These are phyloP conservation scores for Fistularia tabacaria DNA, from an alignment of 2,797 vertebrate species.

Conservation along the genomic window DNA sequence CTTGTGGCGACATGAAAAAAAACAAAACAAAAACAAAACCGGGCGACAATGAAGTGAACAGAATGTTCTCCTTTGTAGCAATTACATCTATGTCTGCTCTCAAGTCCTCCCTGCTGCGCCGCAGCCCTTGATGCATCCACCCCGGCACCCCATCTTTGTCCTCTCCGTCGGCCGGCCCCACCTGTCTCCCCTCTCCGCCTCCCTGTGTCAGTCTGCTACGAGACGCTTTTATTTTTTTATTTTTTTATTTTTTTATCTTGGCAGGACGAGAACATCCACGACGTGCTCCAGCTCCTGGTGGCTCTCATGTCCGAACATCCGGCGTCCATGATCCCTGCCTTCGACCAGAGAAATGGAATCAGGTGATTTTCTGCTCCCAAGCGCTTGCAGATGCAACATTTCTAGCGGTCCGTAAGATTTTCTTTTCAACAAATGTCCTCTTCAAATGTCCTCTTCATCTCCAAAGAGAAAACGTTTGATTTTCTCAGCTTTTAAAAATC, in stretches of 20 bases:
- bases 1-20: constrained; percentile 50
- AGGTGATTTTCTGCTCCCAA: constrained; percentile 70
- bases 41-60: constrained; percentile 57
- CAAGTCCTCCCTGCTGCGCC: constrained; percentile 41
- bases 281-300: constrained; percentile 94
- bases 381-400: neutral
- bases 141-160: too few relatives aligned
- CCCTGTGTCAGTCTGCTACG: neutral
- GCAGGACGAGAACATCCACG: constrained; percentile 99
- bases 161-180: too few relatives aligned
- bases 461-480: too few relatives aligned
- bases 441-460: too few relatives aligned
- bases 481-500: too few relatives aligned
- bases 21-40: constrained; percentile 32
- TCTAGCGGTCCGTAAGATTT: neutral
- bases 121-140: neutral
- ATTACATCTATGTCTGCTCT: constrained; percentile 55
- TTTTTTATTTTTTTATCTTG: constrained; percentile 9
- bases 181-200: neutral
- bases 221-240: neutral
- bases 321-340: constrained; percentile 98
- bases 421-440: too few relatives aligned
- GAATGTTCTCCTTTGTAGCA: constrained; percentile 61
- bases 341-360: constrained; percentile 98
- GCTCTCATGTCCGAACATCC: constrained; percentile 99